phyloP scores from a whole-genome alignment of 2,113 vertebrate species.

The Sisor rabdophorus region DNA sequence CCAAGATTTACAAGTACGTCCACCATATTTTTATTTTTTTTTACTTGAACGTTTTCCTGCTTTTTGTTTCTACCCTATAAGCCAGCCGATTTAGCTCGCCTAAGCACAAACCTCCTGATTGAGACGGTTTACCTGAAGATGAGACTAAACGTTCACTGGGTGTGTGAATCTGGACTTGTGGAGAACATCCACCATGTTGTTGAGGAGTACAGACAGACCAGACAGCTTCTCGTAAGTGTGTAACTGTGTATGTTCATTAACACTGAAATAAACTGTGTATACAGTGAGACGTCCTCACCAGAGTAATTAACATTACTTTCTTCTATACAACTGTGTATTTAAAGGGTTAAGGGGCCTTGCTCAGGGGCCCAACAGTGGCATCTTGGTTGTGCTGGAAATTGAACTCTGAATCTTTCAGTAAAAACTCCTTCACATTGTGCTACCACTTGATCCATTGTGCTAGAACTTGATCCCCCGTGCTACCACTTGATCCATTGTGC shows the following conservation, averaged over 20 bases:
- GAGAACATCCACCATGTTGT: conserved; percentile 77
- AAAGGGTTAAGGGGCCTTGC: no score
- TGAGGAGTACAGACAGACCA: conserved; percentile 78
- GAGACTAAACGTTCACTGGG: conserved; percentile 77
- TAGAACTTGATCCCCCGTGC: no score
- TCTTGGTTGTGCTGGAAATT: no score
- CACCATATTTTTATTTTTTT: no score
- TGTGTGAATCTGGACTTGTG: conserved; percentile 76
- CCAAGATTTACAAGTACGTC: background rate
- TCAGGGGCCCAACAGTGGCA: no score
- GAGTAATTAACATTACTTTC: no score
- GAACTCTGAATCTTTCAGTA: no score
- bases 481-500: no score
- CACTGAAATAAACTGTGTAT: background rate
- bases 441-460: no score
- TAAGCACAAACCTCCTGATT: conserved; percentile 76
- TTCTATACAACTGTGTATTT: no score
- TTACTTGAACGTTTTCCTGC: background rate
- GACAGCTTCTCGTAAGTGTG: conserved; percentile 77
- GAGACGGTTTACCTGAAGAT: conserved; percentile 75
- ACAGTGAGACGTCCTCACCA: no score
- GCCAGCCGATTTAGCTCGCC: conserved; percentile 75
- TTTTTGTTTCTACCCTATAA: conserved; percentile 47
- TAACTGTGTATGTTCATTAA: background rate
- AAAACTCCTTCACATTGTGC: no score